phyloP scores from a whole-genome alignment of 2,113 vertebrate genomes.

The Candoia aspera region DNA sequence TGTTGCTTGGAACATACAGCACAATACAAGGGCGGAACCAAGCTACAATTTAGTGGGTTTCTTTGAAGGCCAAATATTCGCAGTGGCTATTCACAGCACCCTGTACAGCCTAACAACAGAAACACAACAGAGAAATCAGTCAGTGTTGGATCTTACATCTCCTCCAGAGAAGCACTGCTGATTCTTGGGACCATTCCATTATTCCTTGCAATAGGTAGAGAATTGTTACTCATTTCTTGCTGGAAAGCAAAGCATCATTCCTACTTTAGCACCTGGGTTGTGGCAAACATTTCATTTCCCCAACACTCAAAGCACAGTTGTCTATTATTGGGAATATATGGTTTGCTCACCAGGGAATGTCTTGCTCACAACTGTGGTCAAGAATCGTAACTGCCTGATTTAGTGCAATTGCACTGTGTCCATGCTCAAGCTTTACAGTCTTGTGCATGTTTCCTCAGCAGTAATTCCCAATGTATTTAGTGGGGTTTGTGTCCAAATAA shows the following conservation, averaged over 20 bases:
- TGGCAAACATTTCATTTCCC: not conserved
- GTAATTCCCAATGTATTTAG: not conserved
- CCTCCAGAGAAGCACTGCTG: not conserved
- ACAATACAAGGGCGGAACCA: not conserved
- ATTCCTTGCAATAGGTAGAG: not conserved
- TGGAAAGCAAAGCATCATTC: not conserved
- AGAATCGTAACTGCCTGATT: not conserved
- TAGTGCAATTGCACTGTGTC: not conserved
- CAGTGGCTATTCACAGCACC: not conserved
- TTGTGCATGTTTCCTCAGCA: not conserved
- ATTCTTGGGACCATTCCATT: not conserved
- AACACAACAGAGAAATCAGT: not conserved
- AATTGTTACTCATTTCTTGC: not conserved
- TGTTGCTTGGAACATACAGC: not conserved
- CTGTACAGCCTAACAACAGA: not conserved
- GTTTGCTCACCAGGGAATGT: not conserved
- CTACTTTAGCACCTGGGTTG: not conserved
- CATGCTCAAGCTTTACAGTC: no score
- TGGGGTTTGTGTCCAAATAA: no score
- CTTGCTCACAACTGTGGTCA: not conserved
- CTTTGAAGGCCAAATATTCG: slow-evolving; percentile 5
- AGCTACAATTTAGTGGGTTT: not conserved
- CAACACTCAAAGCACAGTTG: not conserved
- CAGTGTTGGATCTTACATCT: not conserved
- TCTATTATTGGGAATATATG: not conserved